Evolutionary conservation across 2,888 invertebrate genomes (phyloP).

Genomic region (Uloborus plumipes): DNA sequence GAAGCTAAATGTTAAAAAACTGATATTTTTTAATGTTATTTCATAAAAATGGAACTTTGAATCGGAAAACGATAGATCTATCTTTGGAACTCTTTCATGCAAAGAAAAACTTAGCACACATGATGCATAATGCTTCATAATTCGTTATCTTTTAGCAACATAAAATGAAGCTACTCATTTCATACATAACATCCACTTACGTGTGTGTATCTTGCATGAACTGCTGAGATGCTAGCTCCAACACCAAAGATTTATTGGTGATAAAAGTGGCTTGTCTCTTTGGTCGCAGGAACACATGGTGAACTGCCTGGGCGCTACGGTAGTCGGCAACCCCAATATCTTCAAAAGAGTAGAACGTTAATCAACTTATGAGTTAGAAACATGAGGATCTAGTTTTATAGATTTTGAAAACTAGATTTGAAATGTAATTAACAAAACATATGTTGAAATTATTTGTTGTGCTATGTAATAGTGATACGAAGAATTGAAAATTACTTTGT

Average conservation of each 20-base stretch:
- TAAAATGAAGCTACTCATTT: no score
- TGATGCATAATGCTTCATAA: no score
- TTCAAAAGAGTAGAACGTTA: not conserved
- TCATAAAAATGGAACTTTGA: no score
- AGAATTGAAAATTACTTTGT: not conserved
- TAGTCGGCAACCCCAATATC: conserved; percentile 62
- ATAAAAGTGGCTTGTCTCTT: conserved; percentile 85
- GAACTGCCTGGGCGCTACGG: conserved; percentile 65
- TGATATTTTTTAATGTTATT: no score
- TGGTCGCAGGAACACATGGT: conserved; percentile 89
- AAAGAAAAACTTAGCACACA: no score
- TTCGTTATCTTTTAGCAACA: no score
- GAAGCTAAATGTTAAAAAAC: no score
- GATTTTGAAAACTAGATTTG: no score
- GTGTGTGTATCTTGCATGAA: conserved; percentile 74
- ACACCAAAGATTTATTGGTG: conserved; percentile 87
- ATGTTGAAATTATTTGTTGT: not conserved
- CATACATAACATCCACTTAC: conserved; percentile 30
- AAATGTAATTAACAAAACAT: not conserved
- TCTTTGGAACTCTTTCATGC: no score
- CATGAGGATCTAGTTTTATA: no score
- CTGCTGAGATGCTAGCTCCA: conserved; percentile 89
- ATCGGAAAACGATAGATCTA: no score
- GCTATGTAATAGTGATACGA: not conserved
- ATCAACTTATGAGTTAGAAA: no score